Base-by-base conservation (phyloP, 1,140 invertebrate species). In the Calephelis nemesis region DNA sequence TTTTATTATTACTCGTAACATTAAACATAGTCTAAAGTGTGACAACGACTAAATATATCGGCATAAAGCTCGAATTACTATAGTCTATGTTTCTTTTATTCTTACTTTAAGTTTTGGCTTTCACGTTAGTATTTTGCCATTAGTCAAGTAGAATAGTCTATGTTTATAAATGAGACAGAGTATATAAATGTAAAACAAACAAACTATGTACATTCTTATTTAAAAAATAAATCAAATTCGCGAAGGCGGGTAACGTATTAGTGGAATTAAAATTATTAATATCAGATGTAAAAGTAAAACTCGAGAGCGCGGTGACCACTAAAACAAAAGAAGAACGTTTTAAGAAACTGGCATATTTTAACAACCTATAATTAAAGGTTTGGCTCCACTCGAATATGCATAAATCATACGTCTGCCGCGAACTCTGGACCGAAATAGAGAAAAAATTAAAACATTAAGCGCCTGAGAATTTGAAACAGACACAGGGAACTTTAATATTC, bases 331-430 rank as follows among this genome's bases (percentile, higher is more conserved):
- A 74, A 64, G 75, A 86, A 88, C 83, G 83, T 87, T 90, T 88
- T 92, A 88, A 92, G 88, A 90, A 90, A 90, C 89, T 92, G 89
- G 87, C 88, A 92, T 92, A 90, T 90, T 90, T 92, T 92, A 92
- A 90, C 88, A 92, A 90, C 89, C 81, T 89, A 82, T 91, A 91
- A 91, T 91, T 91, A 91, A 90, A 91, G 89, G 89, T 91, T 90
- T 88, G 86, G 84, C 81, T 82, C 81, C 82, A 78, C 79, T 89
- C 83, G 87, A 79, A 88, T 89, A 88, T 91, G 87, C 89, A 91
- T 91, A 91, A 91, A 91, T 91, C 89, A 91, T 89, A 76, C 79
- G 82, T 87, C 84, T 81, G 87, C 88, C 78, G 86, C 87, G 82
- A 91, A 90, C 88, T 86, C 81, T 83, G 82, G 85, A 82, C 87